Conservation (phyloP, 1,140 invertebrate species). For the Aculops lycopersici region DNA sequence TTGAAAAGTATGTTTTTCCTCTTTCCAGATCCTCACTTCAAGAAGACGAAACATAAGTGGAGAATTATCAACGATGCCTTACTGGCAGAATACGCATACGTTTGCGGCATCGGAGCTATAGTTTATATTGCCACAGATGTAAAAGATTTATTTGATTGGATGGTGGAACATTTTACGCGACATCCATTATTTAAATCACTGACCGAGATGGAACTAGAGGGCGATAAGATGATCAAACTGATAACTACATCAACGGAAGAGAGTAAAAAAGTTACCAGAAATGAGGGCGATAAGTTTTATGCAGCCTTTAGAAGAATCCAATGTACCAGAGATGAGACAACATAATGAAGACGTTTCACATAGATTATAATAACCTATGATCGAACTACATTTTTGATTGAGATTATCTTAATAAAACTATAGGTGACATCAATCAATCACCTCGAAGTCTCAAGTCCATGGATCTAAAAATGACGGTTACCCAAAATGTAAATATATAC, state of each 20-base stretch:
- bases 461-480: too few relatives aligned
- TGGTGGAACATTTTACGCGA: conserved; percentile 55
- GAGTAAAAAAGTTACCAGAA: conserved; percentile 83
- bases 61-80: conserved; percentile 74
- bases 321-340: too few relatives aligned
- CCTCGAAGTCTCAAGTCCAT: too few relatives aligned
- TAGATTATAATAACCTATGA: too few relatives aligned
- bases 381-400: too few relatives aligned
- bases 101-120: conserved; percentile 49
- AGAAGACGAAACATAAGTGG: conserved; percentile 97
- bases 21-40: conserved; percentile 99
- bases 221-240: conserved; percentile 52
- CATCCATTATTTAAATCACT: conserved; percentile 64
- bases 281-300: conserved; percentile 66
- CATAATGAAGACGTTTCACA: too few relatives aligned
- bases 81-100: conserved; percentile 83
- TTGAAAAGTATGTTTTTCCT: conserved; percentile 93
- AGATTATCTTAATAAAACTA: too few relatives aligned
- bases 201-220: conserved; percentile 31
- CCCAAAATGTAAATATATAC: too few relatives aligned
- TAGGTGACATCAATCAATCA: too few relatives aligned
- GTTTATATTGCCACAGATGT: conserved; percentile 95
- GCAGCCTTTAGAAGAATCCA: conserved; percentile 48
- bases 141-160: conserved; percentile 85
- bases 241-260: conserved; percentile 79